Evolutionary conservation across 2,888 invertebrate species (phyloP), one percentile per base, ranked within the genome.

Genomic region (Clunio marinus): DNA sequence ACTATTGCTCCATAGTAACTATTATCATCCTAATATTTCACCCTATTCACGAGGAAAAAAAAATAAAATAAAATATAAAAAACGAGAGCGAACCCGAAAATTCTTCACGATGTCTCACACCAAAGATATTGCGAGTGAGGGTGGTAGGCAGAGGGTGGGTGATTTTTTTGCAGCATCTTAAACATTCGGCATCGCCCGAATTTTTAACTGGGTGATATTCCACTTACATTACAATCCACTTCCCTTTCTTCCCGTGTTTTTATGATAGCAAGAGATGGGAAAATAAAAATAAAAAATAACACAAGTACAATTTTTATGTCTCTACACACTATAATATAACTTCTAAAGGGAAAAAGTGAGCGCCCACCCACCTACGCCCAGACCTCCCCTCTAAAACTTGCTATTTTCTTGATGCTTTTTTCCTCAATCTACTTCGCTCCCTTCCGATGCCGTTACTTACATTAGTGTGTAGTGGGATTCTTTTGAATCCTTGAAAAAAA

Each of bases 11-110:
- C 55, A 66, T 66, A 66, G 55, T 37, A 55, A 66, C 66, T 55
- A 66, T 55, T 66, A 66, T 55, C 66, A 55, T 55, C 63, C 66
- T 66, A 66, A 66, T 66, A 66, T 66, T 66, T 66, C 66, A 66
- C 66, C 66, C 66, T 66, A 66, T 66, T 66, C 55, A 66, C 27
- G 35, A 66, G 32, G n/a, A 10, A 10, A 66, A 22, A 66, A 32
- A 66, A 51, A 66, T 55, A 55, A 46, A 15, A 45, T 41, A 15
- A 27, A 45, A 41, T 13, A 51, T n/a, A 22, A n/a, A 15, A 45
- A 45, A 15, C 3, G 37, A 13, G 22, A 22, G 17, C 15, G 22
- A 62, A 20, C 20, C 17, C 32, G 46, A 24, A 2, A 15, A 41
- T n/a, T 15, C 41, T 41, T 41, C 41, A 15, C 15, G n/a, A 45